Evolutionary conservation across 2,888 invertebrate genomes (phyloP).

Genomic region (Seira musarum): DNA sequence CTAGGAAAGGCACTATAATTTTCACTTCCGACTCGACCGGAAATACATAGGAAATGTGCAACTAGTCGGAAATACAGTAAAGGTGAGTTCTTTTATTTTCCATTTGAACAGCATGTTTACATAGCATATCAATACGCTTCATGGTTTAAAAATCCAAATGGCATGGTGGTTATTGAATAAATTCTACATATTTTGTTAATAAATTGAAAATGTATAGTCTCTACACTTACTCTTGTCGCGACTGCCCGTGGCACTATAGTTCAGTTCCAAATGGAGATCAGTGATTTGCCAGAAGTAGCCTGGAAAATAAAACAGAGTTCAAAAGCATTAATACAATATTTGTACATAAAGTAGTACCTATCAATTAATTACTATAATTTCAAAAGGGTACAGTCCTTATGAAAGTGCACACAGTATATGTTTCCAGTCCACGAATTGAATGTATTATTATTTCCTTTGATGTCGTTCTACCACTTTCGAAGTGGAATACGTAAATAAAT

Average conservation of each 20-base stretch:
- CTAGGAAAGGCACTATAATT: constrained; percentile 17
- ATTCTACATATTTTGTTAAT: no score
- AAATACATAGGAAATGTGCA: constrained; percentile 24
- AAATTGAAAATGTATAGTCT: constrained; percentile 14
- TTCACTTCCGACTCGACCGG: constrained; percentile 23
- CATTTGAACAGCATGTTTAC: no score
- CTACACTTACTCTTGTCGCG: constrained; percentile 85
- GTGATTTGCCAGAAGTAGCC: constrained; percentile 97
- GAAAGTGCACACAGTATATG: no score
- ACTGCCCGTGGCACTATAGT: constrained; percentile 85
- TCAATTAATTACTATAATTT: not conserved
- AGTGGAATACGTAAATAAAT: not conserved
- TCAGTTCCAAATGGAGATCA: constrained; percentile 91
- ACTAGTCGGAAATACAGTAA: not conserved
- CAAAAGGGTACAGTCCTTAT: no score
- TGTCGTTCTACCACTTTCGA: not conserved
- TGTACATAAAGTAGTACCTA: not conserved
- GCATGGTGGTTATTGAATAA: no score
- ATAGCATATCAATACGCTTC: no score
- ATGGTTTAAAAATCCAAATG: no score
- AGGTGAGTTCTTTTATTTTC: no score
- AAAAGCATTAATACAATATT: not conserved
- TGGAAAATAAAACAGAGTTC: constrained; percentile 73
- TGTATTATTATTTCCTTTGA: not conserved
- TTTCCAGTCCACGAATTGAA: not conserved